Percentiles rank a stretch among this genome's conserved stretches.
Conservation (phyloP, 2,888 invertebrate species). For the Mythimna loreyi region DNA sequence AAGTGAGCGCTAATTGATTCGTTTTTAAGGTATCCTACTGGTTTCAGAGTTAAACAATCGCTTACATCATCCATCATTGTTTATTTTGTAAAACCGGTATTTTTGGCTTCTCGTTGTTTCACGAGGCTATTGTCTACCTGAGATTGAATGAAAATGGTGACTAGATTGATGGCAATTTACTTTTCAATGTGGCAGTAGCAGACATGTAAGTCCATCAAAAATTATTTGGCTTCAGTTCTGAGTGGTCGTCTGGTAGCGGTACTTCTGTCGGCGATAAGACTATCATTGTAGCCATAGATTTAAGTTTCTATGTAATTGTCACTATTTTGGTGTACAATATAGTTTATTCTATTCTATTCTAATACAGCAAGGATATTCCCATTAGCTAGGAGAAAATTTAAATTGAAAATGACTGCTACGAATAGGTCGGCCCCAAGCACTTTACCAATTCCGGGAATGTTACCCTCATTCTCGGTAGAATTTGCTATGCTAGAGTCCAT, state of each 20-base stretch:
- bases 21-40: conserved; percentile 42
- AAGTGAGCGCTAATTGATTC: conserved; percentile 31
- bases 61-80: conserved; percentile 32
- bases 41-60: conserved; percentile 46
- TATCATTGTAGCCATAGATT: no score
- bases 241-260: background rate
- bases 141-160: background rate
- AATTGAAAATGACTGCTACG: background rate
- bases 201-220: no score
- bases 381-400: background rate
- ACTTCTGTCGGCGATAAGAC: no score
- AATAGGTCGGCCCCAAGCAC: background rate
- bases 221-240: background rate
- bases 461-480: no score
- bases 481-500: background rate
- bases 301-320: no score
- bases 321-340: no score
- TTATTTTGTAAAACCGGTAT: conserved; percentile 8
- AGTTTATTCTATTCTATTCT: no score
- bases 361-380: background rate
- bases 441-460: background rate
- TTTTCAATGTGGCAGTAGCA: background rate
- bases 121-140: conserved; percentile 1
- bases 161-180: background rate
- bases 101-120: conserved; percentile 15